Evolutionary conservation across 2,888 invertebrate species (phyloP), one percentile per base, ranked within the genome.

Genomic region (Spialia ferax): DNA sequence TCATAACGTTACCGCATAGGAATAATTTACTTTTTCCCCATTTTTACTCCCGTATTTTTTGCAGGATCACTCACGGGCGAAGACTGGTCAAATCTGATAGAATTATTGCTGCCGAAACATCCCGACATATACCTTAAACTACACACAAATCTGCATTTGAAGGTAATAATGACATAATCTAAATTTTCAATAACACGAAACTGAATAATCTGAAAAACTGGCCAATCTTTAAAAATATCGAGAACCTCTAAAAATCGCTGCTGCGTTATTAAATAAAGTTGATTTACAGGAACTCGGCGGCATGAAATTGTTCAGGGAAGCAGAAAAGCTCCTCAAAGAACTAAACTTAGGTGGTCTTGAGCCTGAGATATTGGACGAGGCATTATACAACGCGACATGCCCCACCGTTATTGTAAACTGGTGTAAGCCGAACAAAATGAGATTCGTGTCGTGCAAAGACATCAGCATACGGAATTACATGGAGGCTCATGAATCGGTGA

Each of bases 21-120:
- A n/a, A n/a, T n/a, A n/a, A n/a, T n/a, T n/a, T n/a, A n/a, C n/a
- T n/a, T n/a, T n/a, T n/a, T n/a, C n/a, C n/a, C n/a, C n/a, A n/a
- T n/a, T n/a, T n/a, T 38, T 2, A 15, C 6, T 42, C 22, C 10
- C 22, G 6, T 48, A 32, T 65, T 65, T n/a, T 60, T 84, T 86
- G n/a, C 84, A 95, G 95, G 90, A 74, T 94, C 94, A 1, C 82
- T 94, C 60, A 89, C 87, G n/a, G 95, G 95, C 68, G 93, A 94
- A 52, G 95, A 95, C 77, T 95, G 95, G 95, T 94, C 93, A 4
- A 92, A 93, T 75, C 76, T 95, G 55, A 94, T 95, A 69, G 94
- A 95, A 75, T 88, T 83, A 70, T 75, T 95, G 65, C 78, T 95
- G 26, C 95, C 95, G n/a, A 93, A 94, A 79, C 94, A 94, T 75